Evolutionary conservation across 2,888 invertebrate species (phyloP), one percentile per base, ranked within the genome.

Genomic region (Sarcophaga rosellei): DNA sequence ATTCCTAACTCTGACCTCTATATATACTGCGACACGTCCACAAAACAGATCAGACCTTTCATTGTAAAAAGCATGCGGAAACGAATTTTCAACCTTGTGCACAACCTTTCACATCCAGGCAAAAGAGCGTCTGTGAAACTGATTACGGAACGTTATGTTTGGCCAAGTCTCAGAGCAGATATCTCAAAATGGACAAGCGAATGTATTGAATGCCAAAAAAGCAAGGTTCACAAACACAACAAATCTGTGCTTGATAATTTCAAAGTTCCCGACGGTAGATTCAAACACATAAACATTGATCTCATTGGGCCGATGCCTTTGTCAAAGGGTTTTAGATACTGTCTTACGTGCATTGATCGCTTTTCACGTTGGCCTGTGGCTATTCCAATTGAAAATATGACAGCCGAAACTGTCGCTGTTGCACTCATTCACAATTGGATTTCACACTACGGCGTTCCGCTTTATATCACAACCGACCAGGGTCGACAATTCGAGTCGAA

Each of bases 291-390:
- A 35, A 68, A 78, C 21, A 66, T 94, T 5, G 93, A 94, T 88
- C 87, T 94, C 12, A 90, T 94, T 3, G 93, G 93, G 3, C 93
- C 93, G 0, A 84, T 93, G 12, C 92, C 93, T 21, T 10, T 79
- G 84, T 23, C 92, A 11, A 62, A 63, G 17, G 74, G 53, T 6
- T 65, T 20, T 53, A 47, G 63, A n/a, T 74, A 93, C 76, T 88
- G 90, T 25, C 88, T 93, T 4, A 93, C 93, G 0, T 88, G 89
- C 17, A 83, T 88, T 23, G 88, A 88, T 65, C 62, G 77, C 88
- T 89, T 88, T 63, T 83, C 89, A 0, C 69, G 89, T 3, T 90
- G 90, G 89, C 88, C 88, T 0, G 90, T 88, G 62, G 89, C 88
- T 10, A 79, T 89, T 45, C 89, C 90, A 1, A 75, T 91, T 2